Percentiles rank a stretch among this genome's conserved stretches.
phyloP scores from a whole-genome alignment of 2,113 vertebrate genomes.

The Irena cyanogastra region DNA sequence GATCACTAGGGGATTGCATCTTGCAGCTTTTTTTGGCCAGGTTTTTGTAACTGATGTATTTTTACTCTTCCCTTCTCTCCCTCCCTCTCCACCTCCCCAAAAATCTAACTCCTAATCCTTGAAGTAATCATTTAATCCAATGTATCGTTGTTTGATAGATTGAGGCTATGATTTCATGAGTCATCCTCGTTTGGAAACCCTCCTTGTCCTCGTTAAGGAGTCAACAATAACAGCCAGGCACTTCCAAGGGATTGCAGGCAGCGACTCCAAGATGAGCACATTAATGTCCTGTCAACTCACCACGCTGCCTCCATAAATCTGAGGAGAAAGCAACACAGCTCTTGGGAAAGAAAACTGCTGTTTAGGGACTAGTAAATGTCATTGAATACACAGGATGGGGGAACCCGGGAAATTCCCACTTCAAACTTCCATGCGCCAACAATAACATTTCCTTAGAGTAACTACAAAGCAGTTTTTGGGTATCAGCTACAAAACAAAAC shows the following conservation, averaged over 20 bases:
- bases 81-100: not conserved
- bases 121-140: slow-evolving; percentile 47
- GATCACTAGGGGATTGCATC: not conserved
- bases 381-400: not conserved
- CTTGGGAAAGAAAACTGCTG: slow-evolving; percentile 9
- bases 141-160: slow-evolving; percentile 35
- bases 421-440: not conserved
- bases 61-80: not conserved
- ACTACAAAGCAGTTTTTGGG: not conserved
- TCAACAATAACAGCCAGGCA: slow-evolving; percentile 26
- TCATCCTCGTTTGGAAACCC: not conserved
- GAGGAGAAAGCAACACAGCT: not conserved
- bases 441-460: not conserved
- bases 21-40: not conserved
- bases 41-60: not conserved
- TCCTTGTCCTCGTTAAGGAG: not conserved
- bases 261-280: not conserved
- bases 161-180: slow-evolving; percentile 52
- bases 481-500: not conserved
- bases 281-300: slow-evolving; percentile 40
- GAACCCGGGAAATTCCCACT: not conserved
- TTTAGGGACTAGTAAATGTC: not conserved
- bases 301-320: slow-evolving; percentile 35
- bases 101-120: slow-evolving; percentile 4
- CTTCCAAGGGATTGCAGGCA: slow-evolving; percentile 6